Base-by-base conservation (phyloP, 2,888 invertebrate genomes). In the Cryptophagus acutangulus region DNA sequence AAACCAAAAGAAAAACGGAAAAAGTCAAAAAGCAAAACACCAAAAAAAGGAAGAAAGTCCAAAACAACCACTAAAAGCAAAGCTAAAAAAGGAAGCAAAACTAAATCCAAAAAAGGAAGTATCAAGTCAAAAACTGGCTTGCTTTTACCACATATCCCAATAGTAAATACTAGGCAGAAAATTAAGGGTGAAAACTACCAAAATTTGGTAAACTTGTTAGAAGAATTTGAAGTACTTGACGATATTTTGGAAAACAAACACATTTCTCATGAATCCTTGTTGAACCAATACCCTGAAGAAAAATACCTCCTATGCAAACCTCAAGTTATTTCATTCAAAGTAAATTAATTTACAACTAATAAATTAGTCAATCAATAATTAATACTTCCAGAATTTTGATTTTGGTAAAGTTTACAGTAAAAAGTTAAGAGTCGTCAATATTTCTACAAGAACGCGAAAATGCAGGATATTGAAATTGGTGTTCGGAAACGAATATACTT, bases 141-240 rank as follows among this genome's bases (percentile, higher is more conserved):
- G 9, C 9, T 8, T 8, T 6, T 20, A 8, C 20, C 9, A 8
- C 20, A 20, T n/a, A n/a, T n/a, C n/a, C n/a, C n/a, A n/a, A n/a
- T n/a, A n/a, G n/a, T n/a, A n/a, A n/a, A n/a, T n/a, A n/a, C n/a
- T n/a, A n/a, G 10, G 36, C 40, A 2, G 40, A 48, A 40, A 42
- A 40, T 33, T 4, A 26, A 26, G n/a, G 3, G n/a, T 3, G n/a
- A 26, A 4, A 8, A 33, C 41, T 5, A 36, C 47, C 33, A 35
- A 41, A 17, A 39, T 26, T 6, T 54, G 17, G 9, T 44, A 4
- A 40, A 50, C 14, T 10, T 57, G 8, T 25, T 54, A 2, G 41
- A 44, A 36, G 41, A 52, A 17, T 57, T 55, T 33, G 29, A 46
- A 26, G 12, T 40, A 16, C 40, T 57, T 3, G 54, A 57, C 12